Evolutionary conservation across 92 coral and sea anemone species (phyloP).

Genomic region (Siderastrea radians): DNA sequence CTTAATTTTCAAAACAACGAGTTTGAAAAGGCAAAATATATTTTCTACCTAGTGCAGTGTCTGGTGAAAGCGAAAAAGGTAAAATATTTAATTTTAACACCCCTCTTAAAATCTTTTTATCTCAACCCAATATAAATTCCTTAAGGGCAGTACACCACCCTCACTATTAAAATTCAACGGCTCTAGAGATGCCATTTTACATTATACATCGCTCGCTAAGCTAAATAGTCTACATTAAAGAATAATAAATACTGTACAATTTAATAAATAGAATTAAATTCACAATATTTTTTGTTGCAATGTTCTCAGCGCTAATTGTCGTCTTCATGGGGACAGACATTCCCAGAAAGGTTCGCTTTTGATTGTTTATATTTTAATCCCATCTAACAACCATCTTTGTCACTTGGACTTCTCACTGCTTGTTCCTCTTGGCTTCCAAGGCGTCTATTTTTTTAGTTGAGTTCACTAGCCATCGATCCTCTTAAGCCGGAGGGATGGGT

Average conservation of each 20-base stretch:
- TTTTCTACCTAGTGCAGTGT: slow-evolving; percentile 6
- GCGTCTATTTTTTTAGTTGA: background rate
- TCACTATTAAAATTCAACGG: background rate
- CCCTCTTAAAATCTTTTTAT: background rate
- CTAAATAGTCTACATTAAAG: background rate
- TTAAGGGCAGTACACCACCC: slow-evolving; percentile 2
- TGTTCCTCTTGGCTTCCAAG: background rate
- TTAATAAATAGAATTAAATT: slow-evolving; percentile 39
- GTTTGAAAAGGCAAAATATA: background rate
- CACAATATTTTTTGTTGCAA: slow-evolving; percentile 20
- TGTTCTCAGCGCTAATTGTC: slow-evolving; percentile 4
- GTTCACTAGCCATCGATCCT: slow-evolving; percentile 83
- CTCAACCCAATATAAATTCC: slow-evolving; percentile 10
- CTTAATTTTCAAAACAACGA: background rate
- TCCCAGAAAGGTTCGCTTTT: background rate
- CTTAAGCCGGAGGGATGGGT: slow-evolving; percentile 91
- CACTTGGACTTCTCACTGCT: background rate
- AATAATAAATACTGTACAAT: slow-evolving; percentile 58
- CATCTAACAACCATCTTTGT: background rate
- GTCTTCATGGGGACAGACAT: slow-evolving; percentile 6
- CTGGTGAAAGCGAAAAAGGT: background rate
- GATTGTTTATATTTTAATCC: background rate
- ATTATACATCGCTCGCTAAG: background rate
- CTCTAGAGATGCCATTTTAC: slow-evolving; percentile 1
- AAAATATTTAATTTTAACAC: background rate